phyloP scores from a whole-genome alignment of 2,113 vertebrate species.

The Syngnathus scovelli region DNA sequence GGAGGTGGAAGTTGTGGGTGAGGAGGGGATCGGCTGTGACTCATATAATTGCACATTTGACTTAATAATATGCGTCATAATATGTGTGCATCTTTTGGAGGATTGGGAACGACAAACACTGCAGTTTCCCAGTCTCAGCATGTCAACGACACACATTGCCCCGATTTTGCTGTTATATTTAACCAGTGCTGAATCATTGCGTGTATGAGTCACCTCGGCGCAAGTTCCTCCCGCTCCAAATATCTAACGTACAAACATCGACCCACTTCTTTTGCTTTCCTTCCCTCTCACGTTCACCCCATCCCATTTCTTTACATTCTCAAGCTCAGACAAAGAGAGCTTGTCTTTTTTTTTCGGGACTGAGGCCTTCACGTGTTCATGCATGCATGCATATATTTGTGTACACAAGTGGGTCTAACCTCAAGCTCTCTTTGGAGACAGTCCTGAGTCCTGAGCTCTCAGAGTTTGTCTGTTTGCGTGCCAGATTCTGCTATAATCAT shows the following conservation, averaged over 20 bases:
- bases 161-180: slow-evolving; percentile 59
- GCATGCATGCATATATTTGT: slow-evolving; percentile 47
- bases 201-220: slow-evolving; percentile 58
- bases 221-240: slow-evolving; percentile 43
- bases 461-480: slow-evolving; percentile 35
- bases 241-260: slow-evolving; percentile 21
- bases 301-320: slow-evolving; percentile 27
- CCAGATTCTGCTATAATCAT: slow-evolving; percentile 36
- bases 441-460: slow-evolving; percentile 31
- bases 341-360: slow-evolving; percentile 41
- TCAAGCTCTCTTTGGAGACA: slow-evolving; percentile 54
- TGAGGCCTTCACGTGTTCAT: slow-evolving; percentile 32
- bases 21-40: slow-evolving; percentile 27
- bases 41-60: slow-evolving; percentile 17
- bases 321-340: slow-evolving; percentile 53
- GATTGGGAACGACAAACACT: slow-evolving; percentile 6
- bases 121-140: slow-evolving; percentile 43
- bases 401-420: slow-evolving; percentile 40
- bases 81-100: neutral
- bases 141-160: slow-evolving; percentile 40
- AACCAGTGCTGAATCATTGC: slow-evolving; percentile 59
- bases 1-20: slow-evolving; percentile 32
- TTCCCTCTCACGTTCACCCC: slow-evolving; percentile 10
- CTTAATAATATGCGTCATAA: neutral
- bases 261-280: slow-evolving; percentile 25